Evolutionary conservation across 2,888 invertebrate genomes (phyloP), one percentile per base, ranked within the genome.

Genomic region (Synanthedon formicaeformis): DNA sequence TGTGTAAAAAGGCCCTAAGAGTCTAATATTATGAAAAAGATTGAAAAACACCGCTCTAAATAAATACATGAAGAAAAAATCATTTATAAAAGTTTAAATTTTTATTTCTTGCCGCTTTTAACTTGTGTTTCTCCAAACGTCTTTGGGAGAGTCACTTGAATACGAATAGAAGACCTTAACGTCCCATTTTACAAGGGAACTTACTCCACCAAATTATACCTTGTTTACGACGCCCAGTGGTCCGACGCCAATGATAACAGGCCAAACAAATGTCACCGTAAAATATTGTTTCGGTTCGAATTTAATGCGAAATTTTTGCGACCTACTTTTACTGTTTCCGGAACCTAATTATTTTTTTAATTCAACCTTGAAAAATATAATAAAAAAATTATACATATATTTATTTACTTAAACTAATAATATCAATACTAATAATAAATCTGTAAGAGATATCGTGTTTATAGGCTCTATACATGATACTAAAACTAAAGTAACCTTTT

Each of bases 161-260:
- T 27, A 34, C 14, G 50, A 23, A 12, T 34, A 50, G 50, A 50
- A 50, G 27, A 50, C 34, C 50, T n/a, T 50, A 54, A 40, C 48
- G 55, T 61, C 56, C 57, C 57, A 56, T 57, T 57, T 56, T 53
- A 51, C 52, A 41, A 18, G 34, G 48, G 50, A 54, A 57, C 52
- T 56, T 41, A 13, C 49, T 51, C 14, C 54, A 52, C 50, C 52
- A 56, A 62, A 61, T 60, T 56, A 60, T 53, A 52, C 53, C 16
- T 53, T 50, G 16, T 57, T 63, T 61, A 63, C 53, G 59, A 59
- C 41, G 6, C 56, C 57, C 57, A 14, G 49, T 23, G 49, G 12
- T 45, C 14, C 45, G 14, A 45, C 13, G 13, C 45, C 45, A 12
- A 45, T 45, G 13, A 45, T 45, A 45, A 45, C 45, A 14, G 45